These are phyloP conservation scores for Yponomeuta sedellus DNA, from an alignment of 2,888 invertebrate genomes.

Conservation along the genomic window DNA sequence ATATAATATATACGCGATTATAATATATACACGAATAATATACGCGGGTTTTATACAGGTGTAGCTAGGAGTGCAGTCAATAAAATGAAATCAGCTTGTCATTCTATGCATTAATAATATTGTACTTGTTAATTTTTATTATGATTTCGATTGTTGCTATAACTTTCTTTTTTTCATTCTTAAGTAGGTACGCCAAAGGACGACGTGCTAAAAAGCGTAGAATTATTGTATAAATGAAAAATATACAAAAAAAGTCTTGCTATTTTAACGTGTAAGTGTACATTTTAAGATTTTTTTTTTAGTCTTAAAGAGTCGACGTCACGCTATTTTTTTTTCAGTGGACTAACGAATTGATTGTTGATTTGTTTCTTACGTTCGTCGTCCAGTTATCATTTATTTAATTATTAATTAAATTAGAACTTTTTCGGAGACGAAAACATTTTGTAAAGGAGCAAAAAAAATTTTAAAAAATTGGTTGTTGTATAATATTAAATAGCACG, in stretches of 20 bases:
- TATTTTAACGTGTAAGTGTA: conserved; percentile 24
- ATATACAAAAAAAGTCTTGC: conserved; percentile 50
- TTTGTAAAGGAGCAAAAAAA: conserved; percentile 15
- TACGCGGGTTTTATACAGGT: background rate
- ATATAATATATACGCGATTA: too few species aligned
- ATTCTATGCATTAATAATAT: conserved; percentile 23
- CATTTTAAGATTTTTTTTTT: conserved; percentile 9
- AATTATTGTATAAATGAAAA: conserved; percentile 52
- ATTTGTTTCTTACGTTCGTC: background rate
- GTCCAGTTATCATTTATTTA: background rate
- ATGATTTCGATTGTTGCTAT: conserved; percentile 54
- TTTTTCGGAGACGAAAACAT: background rate
- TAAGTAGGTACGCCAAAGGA: conserved; percentile 65
- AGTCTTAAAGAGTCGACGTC: background rate
- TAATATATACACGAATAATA: too few species aligned
- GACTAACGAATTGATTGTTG: conserved; percentile 10
- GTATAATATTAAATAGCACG: conserved; percentile 40
- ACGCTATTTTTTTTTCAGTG: conserved; percentile 17
- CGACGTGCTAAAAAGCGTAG: conserved; percentile 45
- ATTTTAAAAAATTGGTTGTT: conserved; percentile 52
- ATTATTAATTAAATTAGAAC: background rate
- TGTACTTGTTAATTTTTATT: conserved; percentile 68
- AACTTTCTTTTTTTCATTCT: conserved; percentile 43
- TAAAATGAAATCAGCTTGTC: background rate
- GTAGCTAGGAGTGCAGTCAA: background rate